phyloP scores from a whole-genome alignment of 1,140 invertebrate species.

The Melipona quadrifasciata region DNA sequence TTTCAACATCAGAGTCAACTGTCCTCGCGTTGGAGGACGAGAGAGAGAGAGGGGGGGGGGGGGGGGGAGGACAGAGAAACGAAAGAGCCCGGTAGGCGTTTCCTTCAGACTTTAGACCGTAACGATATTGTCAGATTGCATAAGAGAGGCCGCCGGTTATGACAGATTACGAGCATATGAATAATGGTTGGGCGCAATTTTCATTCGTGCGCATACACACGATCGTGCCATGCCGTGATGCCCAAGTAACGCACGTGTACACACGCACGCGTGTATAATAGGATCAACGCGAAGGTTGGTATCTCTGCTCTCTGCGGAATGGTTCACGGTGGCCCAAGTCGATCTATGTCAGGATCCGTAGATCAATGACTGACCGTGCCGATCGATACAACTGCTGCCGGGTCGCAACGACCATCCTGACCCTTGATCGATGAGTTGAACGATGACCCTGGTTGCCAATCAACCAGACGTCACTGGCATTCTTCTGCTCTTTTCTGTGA shows the following conservation, averaged over 20 bases:
- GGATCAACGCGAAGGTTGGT: constrained; percentile 8
- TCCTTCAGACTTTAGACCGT: constrained; percentile 64
- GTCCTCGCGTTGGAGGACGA: constrained; percentile 39
- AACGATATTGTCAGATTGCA: constrained; percentile 72
- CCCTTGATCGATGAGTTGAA: constrained; percentile 76
- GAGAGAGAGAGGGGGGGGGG: neutral
- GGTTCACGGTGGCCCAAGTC: constrained; percentile 42
- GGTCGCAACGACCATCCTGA: constrained; percentile 72
- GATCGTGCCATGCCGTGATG: neutral
- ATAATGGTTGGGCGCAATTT: constrained; percentile 65
- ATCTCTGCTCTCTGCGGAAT: neutral
- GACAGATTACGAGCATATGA: constrained; percentile 71
- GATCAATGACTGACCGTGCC: constrained; percentile 77
- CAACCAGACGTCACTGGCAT: constrained; percentile 62
- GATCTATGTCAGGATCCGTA: constrained; percentile 74
- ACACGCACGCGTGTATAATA: neutral
- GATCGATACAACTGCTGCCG: constrained; percentile 75
- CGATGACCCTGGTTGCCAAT: constrained; percentile 72
- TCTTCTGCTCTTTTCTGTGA: constrained; percentile 57
- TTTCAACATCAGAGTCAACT: constrained; percentile 47
- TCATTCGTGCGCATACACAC: constrained; percentile 35
- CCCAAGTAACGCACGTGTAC: neutral
- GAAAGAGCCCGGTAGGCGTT: constrained; percentile 53
- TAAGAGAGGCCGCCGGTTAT: constrained; percentile 64
- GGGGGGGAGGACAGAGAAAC: neutral